Evolutionary conservation across 53 echinoderm and acorn worm genomes (phyloP), one percentile per base, ranked within the genome.

Genomic region (Paelopatides confundens): DNA sequence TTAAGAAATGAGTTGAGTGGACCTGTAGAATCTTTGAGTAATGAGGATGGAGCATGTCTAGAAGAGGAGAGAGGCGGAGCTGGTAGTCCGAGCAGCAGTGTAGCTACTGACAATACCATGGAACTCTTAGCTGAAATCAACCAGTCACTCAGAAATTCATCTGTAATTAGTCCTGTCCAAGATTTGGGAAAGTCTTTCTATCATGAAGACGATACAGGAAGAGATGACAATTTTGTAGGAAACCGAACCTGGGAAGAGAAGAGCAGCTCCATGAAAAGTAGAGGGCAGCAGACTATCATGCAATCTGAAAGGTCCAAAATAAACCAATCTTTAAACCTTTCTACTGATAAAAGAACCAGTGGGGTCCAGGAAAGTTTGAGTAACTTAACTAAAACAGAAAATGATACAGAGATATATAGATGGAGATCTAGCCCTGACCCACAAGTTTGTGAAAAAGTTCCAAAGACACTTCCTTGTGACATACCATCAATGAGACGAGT

Each of bases 71-170:
- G 67, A 27, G 51, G 69, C 29, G 67, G 46, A 15, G 51, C 62
- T 27, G 67, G 67, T 4, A 81, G 81, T 40, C 83, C 84, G 37
- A 76, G 77, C 69, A 71, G 74, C 67, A 93, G 90, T 34, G 76
- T 88, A 26, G 90, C 88, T 67, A 90, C 93, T 17, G 76, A 89
- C 78, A 93, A 88, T 46, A 96, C 96, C 17, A 62, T 82, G 30
- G 96, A 94, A 62, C 81, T 96, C 28, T 76, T 96, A 37, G 96
- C 96, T 5, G 96, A 94, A 88, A 96, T 96, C 37, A 92, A 94
- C 47, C 82, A 92, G 14, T 89, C 94, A 2, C 86, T 96, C 23
- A 87, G 92, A 65, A 87, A 92, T 68, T 96, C 96, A 39, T 87
- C 93, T 5, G 90, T 94, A 35, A n/a, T n/a, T n/a, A 90, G 87